Evolutionary conservation across 2,888 invertebrate genomes (phyloP).

Genomic region (Branchipolynoe longqiensis): DNA sequence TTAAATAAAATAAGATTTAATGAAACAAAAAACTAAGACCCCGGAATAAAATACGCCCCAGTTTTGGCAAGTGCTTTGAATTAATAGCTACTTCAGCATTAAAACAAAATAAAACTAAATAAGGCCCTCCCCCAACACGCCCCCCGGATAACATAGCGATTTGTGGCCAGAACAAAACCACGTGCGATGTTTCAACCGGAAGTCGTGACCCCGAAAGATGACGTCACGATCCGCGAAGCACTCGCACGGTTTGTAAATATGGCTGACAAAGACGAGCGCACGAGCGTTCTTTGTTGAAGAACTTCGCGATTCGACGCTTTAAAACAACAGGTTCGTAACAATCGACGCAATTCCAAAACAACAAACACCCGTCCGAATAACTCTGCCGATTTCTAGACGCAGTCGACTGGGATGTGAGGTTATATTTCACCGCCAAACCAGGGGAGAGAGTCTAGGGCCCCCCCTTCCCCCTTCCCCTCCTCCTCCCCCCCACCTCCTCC

Average conservation of each 20-base stretch:
- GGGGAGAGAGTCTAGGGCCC: background rate
- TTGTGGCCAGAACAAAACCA: too few relatives aligned
- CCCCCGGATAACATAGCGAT: too few relatives aligned
- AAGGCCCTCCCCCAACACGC: too few relatives aligned
- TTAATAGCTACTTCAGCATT: too few relatives aligned
- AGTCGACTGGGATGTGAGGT: background rate
- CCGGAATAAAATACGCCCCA: too few relatives aligned
- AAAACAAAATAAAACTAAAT: too few relatives aligned
- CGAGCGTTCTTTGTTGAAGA: constrained; percentile 38
- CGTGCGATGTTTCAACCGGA: constrained; percentile 14
- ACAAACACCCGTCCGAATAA: background rate
- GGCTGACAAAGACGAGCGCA: constrained; percentile 38
- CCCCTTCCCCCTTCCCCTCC: background rate
- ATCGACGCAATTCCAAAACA: background rate
- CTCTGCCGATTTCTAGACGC: background rate
- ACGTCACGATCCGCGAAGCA: constrained; percentile 81
- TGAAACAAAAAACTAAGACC: too few relatives aligned
- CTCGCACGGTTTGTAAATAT: constrained; percentile 51
- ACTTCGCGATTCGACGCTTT: background rate
- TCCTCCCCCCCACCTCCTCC: constrained; percentile 2
- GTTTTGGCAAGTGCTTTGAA: too few relatives aligned
- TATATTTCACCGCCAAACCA: too few relatives aligned
- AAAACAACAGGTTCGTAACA: constrained; percentile 9
- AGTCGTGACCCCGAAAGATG: constrained; percentile 52
- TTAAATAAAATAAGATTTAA: too few relatives aligned